Base-by-base conservation (phyloP, 2,113 vertebrate genomes). In the Hirundichthys speculiger region DNA sequence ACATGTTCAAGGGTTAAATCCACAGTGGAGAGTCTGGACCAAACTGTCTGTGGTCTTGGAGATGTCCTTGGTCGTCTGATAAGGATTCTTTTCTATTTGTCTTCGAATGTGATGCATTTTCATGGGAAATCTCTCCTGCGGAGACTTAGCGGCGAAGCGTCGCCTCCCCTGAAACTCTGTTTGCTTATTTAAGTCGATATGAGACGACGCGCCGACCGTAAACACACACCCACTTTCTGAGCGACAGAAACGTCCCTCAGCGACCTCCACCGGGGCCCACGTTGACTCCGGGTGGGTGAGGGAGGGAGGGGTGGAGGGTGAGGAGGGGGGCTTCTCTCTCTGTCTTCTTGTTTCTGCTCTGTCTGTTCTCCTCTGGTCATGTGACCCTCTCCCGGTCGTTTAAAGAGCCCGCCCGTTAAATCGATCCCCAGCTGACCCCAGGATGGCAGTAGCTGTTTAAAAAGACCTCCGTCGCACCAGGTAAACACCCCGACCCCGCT, bases 401-500 rank as follows among this genome's bases (percentile, higher is more conserved):
- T n/a, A n/a, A n/a, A n/a, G 84, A 69, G 93, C 92, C 94, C 91
- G 84, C 94, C 94, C 93, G 91, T 88, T 90, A 91, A 91, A 93
- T 91, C 88, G 91, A 91, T 75, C 89, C 87, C 81, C 84, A 89
- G 91, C 88, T 95, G n/a, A n/a, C n/a, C n/a, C n/a, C n/a, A n/a
- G n/a, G n/a, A n/a, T n/a, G n/a, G n/a, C n/a, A n/a, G n/a, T n/a
- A n/a, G n/a, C n/a, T n/a, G n/a, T n/a, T n/a, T n/a, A n/a, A n/a
- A n/a, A n/a, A n/a, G 95, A 94, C 94, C 94, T 93, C 95, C 94
- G 91, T 93, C 95, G 94, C 84, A 96, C n/a, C 94, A 98, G 97
- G 98, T 98, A 98, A 98, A 97, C 95, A n/a, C n/a, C n/a, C n/a
- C n/a, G n/a, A n/a, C n/a, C n/a, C n/a, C n/a, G n/a, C n/a, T n/a